Percentiles rank a stretch among this genome's conserved stretches.
Conservation (phyloP, 2,888 invertebrate genomes). For the Drosophila pegasa region DNA sequence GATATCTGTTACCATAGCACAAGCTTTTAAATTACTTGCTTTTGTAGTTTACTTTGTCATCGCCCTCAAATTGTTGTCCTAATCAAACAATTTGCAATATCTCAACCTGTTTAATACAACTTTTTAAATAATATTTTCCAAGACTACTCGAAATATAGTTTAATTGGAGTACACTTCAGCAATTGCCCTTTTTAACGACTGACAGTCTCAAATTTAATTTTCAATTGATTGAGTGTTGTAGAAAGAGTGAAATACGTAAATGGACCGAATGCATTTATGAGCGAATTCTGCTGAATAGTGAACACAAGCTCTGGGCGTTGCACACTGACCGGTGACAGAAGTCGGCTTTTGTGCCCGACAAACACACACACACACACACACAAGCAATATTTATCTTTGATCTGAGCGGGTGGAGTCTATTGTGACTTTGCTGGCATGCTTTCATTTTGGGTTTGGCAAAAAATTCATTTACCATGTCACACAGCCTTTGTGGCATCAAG, state of each 20-base stretch:
- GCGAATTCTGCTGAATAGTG: not conserved
- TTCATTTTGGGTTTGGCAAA: constrained; percentile 29
- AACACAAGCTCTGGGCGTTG: constrained; percentile 7
- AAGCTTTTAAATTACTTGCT: too few relatives aligned
- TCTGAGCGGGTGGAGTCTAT: constrained; percentile 5
- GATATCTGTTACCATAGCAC: too few relatives aligned
- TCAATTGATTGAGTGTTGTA: not conserved
- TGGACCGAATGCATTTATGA: constrained; percentile 16
- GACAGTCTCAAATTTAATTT: not conserved
- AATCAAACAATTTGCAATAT: too few relatives aligned
- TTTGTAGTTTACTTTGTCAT: too few relatives aligned
- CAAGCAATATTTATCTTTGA: constrained; percentile 40
- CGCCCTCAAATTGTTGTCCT: too few relatives aligned
- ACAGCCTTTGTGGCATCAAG: constrained; percentile 40
- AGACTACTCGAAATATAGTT: not conserved
- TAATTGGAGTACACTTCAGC: not conserved
- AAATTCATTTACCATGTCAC: constrained; percentile 36
- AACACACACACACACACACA: constrained; percentile 27
- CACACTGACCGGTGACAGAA: constrained; percentile 9
- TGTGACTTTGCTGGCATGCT: constrained; percentile 34
- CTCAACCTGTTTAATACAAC: not conserved
- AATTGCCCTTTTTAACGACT: not conserved
- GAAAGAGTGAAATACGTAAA: not conserved
- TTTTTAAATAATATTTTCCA: not conserved
- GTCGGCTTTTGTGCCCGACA: constrained; percentile 9